Base-by-base conservation (phyloP, 37 sponge, comb jelly and placozoan species). In the Haliclona indistincta region DNA sequence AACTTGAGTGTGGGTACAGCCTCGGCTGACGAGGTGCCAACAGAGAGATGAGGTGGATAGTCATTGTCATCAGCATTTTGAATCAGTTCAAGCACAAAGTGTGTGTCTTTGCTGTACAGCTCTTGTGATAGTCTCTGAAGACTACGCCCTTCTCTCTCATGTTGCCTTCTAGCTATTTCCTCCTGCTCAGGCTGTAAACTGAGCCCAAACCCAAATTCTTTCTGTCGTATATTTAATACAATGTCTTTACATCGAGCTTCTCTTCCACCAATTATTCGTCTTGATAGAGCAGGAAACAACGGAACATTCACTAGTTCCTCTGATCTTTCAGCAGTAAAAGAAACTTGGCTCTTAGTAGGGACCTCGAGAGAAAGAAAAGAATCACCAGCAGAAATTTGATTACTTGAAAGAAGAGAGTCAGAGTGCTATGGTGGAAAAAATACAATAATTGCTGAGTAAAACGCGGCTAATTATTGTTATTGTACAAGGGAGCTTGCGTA, bases 1-100 rank as follows among this genome's bases (percentile, higher is more conserved):
- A 87, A 87, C 88, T 79, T 80, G 39, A 87, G 41, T 1, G 82
- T 45, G 2, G 88, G 88, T 13, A 84, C 69, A 38, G 28, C 41
- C 5, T 0, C 43, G 6, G 65, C 28, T 7, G 28, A 15, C 13
- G 33, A 17, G 1, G 28, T 10, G 22, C 43, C 47, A 15, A n/a
- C 2, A 23, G 65, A 7, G 4, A 76, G 41, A 17, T 30, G 45
- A 0, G 30, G 36, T n/a, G 30, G 74, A 70, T 87, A 87, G 25
- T 3, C 35, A 55, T 87, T 87, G 69, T 87, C 88, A 67, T 87
- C 88, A 25, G 88, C 88, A 74, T 87, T 87, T 47, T 87, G 88
- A 32, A 87, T 66, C 63, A 87, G 54, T 63, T 87, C 88, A 26
- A 87, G 77, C 37, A 87, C 88, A 81, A 87, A 87, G 62, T 87